These are phyloP conservation scores for Montipora foliosa DNA, from an alignment of 64 coral and sea anemone species.

Conservation along the genomic window DNA sequence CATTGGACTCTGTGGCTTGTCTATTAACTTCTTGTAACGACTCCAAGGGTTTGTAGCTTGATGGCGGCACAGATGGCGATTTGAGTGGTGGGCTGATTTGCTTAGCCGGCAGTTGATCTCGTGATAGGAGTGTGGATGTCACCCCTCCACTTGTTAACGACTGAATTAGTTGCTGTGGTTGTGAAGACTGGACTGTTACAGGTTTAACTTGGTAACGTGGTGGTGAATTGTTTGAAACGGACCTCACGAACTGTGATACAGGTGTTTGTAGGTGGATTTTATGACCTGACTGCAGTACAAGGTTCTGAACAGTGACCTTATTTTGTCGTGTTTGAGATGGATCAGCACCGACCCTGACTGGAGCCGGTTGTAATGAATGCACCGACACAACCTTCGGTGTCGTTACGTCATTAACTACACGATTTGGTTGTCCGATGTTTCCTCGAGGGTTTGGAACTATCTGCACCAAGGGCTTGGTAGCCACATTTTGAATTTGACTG, in stretches of 20 bases:
- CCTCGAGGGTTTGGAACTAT: constrained; percentile 28
- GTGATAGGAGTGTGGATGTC: constrained; percentile 27
- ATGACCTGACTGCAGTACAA: constrained; percentile 31
- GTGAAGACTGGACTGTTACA: constrained; percentile 21
- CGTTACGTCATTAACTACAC: neutral
- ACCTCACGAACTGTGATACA: neutral
- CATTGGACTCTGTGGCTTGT: constrained; percentile 63
- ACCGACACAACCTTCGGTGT: constrained; percentile 72
- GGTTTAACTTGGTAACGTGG: neutral
- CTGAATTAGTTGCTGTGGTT: constrained; percentile 50
- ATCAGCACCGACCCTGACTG: neutral
- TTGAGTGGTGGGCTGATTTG: constrained; percentile 22
- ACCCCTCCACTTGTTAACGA: neutral
- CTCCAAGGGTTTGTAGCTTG: constrained; percentile 85
- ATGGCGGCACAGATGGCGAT: neutral
- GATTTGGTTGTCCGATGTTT: constrained; percentile 46
- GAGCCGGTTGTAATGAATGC: constrained; percentile 40
- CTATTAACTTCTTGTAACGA: constrained; percentile 85
- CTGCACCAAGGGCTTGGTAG: neutral
- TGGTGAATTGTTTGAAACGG: neutral
- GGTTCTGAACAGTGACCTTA: constrained; percentile 31
- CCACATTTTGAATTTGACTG: neutral
- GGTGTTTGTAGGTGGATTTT: constrained; percentile 42
- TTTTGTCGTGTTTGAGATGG: neutral
- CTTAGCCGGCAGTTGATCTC: constrained; percentile 31